A percentile compares a stretch with the other conserved stretches of the same genome.
Evolutionary conservation across 2,888 invertebrate species (phyloP).

Genomic region (Chrysolina haemoptera): DNA sequence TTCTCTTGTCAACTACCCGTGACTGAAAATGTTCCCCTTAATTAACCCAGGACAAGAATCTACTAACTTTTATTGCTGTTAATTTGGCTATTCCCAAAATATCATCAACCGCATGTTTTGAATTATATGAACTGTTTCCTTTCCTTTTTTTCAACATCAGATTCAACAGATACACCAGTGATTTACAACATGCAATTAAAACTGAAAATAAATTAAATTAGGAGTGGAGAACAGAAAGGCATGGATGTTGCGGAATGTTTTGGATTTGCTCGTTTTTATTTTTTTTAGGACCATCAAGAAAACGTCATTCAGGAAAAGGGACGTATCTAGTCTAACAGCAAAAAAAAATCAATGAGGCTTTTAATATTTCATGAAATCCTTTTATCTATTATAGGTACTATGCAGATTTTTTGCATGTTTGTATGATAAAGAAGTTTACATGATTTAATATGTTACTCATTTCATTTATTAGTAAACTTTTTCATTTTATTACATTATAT

Average conservation of each 20-base stretch:
- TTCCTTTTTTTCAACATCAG: slow-evolving; percentile 47
- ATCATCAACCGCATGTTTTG: slow-evolving; percentile 48
- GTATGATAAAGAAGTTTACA: too few relatives aligned
- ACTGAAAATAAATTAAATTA: slow-evolving; percentile 41
- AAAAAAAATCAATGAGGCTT: background rate
- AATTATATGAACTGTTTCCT: slow-evolving; percentile 51
- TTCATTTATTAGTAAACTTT: too few relatives aligned
- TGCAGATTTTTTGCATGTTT: too few relatives aligned
- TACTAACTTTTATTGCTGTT: slow-evolving; percentile 52
- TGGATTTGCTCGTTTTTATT: background rate
- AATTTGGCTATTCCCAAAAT: slow-evolving; percentile 54
- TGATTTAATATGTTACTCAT: too few relatives aligned
- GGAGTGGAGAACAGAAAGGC: slow-evolving; percentile 3
- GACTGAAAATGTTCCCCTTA: slow-evolving; percentile 49
- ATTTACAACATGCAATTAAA: slow-evolving; percentile 42
- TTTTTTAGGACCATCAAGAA: background rate
- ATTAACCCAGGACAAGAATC: slow-evolving; percentile 50
- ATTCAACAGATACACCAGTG: slow-evolving; percentile 46
- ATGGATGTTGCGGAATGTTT: slow-evolving; percentile 25
- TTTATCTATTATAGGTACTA: too few relatives aligned
- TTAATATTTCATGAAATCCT: too few relatives aligned
- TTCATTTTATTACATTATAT: too few relatives aligned
- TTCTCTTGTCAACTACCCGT: slow-evolving; percentile 44
- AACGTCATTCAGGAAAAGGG: background rate
- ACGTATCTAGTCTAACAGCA: background rate